phyloP scores from a whole-genome alignment of 1,140 invertebrate species.

The Caerostris extrusa region DNA sequence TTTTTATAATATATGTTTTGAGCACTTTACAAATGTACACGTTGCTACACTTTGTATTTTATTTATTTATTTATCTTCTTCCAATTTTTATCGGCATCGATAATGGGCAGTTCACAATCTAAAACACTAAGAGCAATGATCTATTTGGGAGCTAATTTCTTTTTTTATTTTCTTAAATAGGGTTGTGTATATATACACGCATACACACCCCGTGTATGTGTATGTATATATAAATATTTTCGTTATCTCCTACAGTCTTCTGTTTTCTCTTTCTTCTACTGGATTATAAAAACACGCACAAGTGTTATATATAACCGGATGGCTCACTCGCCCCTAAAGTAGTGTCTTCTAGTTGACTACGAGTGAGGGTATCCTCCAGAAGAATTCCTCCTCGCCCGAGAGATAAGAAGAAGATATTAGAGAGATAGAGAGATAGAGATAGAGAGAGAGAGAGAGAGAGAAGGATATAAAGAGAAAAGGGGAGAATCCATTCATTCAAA shows the following conservation, averaged over 20 bases:
- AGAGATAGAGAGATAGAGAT: slow-evolving; percentile 64
- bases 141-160: slow-evolving; percentile 70
- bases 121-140: slow-evolving; percentile 75
- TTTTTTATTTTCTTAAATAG: slow-evolving; percentile 48
- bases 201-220: slow-evolving; percentile 17
- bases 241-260: slow-evolving; percentile 61
- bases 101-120: slow-evolving; percentile 63
- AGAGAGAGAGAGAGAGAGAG: slow-evolving; percentile 53
- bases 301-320: slow-evolving; percentile 55
- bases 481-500: slow-evolving; percentile 42
- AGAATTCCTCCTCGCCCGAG: slow-evolving; percentile 30
- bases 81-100: slow-evolving; percentile 13
- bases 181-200: slow-evolving; percentile 54
- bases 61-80: slow-evolving; percentile 17
- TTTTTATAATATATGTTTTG: slow-evolving; percentile 57
- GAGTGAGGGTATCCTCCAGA: slow-evolving; percentile 38
- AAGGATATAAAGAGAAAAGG: slow-evolving; percentile 5
- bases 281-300: slow-evolving; percentile 76
- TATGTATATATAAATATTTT: slow-evolving; percentile 42
- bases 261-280: slow-evolving; percentile 66
- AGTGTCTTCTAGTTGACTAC: slow-evolving; percentile 68
- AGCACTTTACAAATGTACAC: slow-evolving; percentile 78
- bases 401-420: slow-evolving; percentile 58
- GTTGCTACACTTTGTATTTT: slow-evolving; percentile 44
- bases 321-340: slow-evolving; percentile 22